Percentiles rank a stretch among this genome's conserved stretches.
Conservation (phyloP, 64 coral and sea anemone species). For the Trachythela sp. region DNA sequence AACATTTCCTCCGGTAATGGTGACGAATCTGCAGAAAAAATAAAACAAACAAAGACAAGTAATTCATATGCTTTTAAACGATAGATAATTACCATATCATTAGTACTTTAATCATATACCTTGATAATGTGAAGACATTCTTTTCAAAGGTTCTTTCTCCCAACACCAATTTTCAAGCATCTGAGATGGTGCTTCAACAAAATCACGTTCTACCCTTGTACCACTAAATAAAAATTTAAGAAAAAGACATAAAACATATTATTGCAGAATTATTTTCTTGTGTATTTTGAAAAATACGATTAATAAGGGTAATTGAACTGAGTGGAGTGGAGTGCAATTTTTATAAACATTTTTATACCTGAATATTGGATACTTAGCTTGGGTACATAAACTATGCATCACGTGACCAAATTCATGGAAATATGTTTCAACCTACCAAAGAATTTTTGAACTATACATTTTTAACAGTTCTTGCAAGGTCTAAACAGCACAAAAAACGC, state of each 20-base stretch:
- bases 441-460: not conserved
- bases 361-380: slow-evolving; percentile 75
- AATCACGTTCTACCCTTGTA: slow-evolving; percentile 87
- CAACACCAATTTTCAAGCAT: slow-evolving; percentile 99
- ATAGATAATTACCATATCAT: too few species aligned
- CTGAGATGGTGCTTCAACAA: slow-evolving; percentile 98
- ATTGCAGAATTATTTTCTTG: too few species aligned
- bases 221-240: slow-evolving; percentile 63
- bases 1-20: slow-evolving; percentile 81
- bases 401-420: slow-evolving; percentile 99
- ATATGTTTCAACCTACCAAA: slow-evolving; percentile 94
- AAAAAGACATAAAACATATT: too few species aligned
- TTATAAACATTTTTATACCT: slow-evolving; percentile 65
- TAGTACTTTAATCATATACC: slow-evolving; percentile 25
- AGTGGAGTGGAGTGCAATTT: too few species aligned
- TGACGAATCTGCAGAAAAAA: slow-evolving; percentile 53
- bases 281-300: too few species aligned
- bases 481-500: too few species aligned
- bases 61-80: too few species aligned
- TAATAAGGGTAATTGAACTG: too few species aligned
- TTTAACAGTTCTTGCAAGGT: too few species aligned
- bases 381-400: slow-evolving; percentile 90
- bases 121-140: slow-evolving; percentile 96
- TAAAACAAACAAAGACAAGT: not conserved
- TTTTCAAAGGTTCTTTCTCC: slow-evolving; percentile 79